Evolutionary conservation across 1,140 invertebrate species (phyloP), one percentile per base, ranked within the genome.

Genomic region (Lepidurus arcticus): DNA sequence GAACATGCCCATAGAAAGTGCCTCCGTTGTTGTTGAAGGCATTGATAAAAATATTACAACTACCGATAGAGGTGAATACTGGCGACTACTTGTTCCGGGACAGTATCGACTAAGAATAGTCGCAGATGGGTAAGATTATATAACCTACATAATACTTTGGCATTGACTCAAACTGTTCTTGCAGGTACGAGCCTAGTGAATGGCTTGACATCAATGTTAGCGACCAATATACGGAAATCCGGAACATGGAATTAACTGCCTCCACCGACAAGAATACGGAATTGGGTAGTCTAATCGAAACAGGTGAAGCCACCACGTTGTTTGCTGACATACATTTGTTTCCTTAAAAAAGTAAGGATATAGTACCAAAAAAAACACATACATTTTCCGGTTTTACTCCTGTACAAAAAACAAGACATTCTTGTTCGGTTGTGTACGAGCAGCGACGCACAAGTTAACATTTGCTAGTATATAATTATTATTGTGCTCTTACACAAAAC

Each of bases 81-180:
- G 94, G 93, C 87, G 97, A 80, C 84, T 99, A 26, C 84, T 99
- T 0, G 82, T 90, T 9, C 96, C 97, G 0, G 97, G 97, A 11
- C 88, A 85, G 24, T 98, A 99, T 83, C 92, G 91, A 80, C 84
- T 99, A 42, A 94, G 91, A 6, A 92, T 90, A 34, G 65, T 75
- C 26, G 78, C 78, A n/a, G 10, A 74, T 16, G 73, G 78, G 78
- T 78, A 78, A 77, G 45, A 16, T 24, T 24, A 24, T 24, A 24
- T 65, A 13, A 21, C 53, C 53, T 65, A 13, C 16, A 7, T 4
- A 21, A n/a, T 4, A 65, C 21, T 47, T 47, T 65, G 53, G 21
- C 53, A 65, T 7, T 65, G 53, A 65, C n/a, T 1, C 21, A 65
- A 65, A 16, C 53, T 16, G 9, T 65, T 65, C 21, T 65, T 65